These are phyloP conservation scores for Yoshiicerus persimilis DNA, from an alignment of 1,140 invertebrate genomes.

Conservation along the genomic window DNA sequence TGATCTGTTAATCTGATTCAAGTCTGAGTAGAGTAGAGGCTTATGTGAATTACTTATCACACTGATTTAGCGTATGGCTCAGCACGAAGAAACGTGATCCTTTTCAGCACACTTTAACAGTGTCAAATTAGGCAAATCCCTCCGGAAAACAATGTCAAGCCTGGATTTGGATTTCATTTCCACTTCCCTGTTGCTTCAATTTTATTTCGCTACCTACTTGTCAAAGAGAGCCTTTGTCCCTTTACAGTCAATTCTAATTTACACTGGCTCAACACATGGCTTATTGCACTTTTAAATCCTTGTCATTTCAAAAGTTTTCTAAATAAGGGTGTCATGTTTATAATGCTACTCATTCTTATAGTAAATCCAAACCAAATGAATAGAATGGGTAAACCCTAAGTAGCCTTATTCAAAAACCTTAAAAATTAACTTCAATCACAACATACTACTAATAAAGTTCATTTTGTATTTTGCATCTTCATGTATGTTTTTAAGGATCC, in stretches of 20 bases:
- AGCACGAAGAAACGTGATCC: slow-evolving; percentile 1
- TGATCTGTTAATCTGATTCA: background rate
- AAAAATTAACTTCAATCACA: too few relatives aligned
- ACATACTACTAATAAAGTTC: too few relatives aligned
- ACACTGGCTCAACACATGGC: background rate
- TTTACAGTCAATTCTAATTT: background rate
- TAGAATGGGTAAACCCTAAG: too few relatives aligned
- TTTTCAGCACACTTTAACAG: slow-evolving; percentile 24
- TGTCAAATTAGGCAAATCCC: slow-evolving; percentile 31
- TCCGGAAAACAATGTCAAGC: slow-evolving; percentile 30
- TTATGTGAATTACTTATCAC: slow-evolving; percentile 8
- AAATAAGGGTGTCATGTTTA: too few relatives aligned
- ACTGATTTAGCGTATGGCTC: background rate
- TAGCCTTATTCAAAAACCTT: too few relatives aligned
- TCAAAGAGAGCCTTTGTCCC: background rate
- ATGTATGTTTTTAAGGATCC: too few relatives aligned
- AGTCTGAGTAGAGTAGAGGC: background rate
- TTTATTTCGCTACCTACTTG: background rate
- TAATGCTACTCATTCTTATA: too few relatives aligned
- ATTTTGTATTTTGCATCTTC: too few relatives aligned
- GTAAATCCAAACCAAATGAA: too few relatives aligned
- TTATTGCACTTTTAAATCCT: too few relatives aligned
- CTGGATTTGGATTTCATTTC: background rate
- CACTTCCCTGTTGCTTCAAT: background rate
- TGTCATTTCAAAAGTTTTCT: too few relatives aligned